These are phyloP conservation scores for Ardeotis arabs DNA, from an alignment of 2,113 vertebrate genomes.

Conservation along the genomic window DNA sequence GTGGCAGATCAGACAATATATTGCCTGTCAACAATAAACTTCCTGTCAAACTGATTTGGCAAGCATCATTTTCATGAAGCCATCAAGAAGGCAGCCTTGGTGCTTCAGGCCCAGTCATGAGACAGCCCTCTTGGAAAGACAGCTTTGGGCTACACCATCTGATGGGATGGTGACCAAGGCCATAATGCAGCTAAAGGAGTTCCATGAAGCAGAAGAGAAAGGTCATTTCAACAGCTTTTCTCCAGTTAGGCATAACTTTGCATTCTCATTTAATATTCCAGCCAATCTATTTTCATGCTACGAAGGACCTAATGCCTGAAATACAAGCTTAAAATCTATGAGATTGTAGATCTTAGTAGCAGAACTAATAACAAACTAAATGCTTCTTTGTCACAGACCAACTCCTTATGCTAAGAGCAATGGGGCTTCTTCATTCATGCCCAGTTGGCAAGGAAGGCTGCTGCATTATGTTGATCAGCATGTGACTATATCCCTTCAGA, in stretches of 20 bases:
- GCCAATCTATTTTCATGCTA: background rate
- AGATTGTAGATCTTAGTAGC: background rate
- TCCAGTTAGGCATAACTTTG: background rate
- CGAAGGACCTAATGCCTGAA: background rate
- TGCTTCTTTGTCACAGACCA: background rate
- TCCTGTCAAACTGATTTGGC: background rate
- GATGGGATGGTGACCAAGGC: background rate
- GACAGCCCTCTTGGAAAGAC: background rate
- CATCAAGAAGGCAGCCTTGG: background rate
- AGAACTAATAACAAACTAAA: background rate
- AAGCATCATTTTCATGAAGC: background rate
- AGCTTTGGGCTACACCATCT: background rate
- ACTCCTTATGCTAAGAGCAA: background rate
- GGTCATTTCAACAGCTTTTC: background rate
- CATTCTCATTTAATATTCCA: background rate
- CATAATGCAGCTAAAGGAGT: background rate
- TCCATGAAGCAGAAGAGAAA: background rate
- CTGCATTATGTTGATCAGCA: background rate
- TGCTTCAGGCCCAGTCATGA: background rate
- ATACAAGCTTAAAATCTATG: background rate
- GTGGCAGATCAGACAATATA: background rate
- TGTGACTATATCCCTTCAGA: background rate
- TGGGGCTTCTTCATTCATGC: background rate
- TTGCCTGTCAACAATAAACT: conserved; percentile 1
- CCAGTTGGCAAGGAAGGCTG: background rate